Base-by-base conservation (phyloP, 2,888 invertebrate species). In the Tridacna crocea region DNA sequence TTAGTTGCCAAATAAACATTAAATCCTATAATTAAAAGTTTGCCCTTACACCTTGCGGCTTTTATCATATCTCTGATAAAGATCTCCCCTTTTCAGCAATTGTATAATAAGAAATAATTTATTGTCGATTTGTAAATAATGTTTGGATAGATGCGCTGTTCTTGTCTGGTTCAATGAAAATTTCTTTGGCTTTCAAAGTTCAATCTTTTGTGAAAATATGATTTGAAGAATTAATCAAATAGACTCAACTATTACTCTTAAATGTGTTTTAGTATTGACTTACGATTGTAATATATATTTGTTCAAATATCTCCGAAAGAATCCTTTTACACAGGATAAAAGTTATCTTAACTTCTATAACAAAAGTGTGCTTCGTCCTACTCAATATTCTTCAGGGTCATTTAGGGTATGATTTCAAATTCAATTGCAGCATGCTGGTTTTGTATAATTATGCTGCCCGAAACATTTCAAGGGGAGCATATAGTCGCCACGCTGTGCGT, bases 101-200 rank as follows among this genome's bases (percentile, higher is more conserved):
- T 51, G 70, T 70, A 70, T 70, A 70, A 70, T 70, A 22, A n/a
- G 51, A 70, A 70, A 51, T 70, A 48, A 51, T 70, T 70, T 22
- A 51, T 70, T 70, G 51, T 70, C 24, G 10, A 70, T 70, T 70
- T 70, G 70, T 70, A 48, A 70, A 70, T 70, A 24, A 48, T 70
- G 70, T 70, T 70, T 70, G 70, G 51, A 70, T 70, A 70, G 70
- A 70, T 70, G 70, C 47, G 70, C 70, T 70, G 70, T 70, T 70
- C 70, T 70, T 24, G 70, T 51, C 51, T 15, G n/a, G 24, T 70
- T 70, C 24, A 70, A 70, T 70, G 12, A 11, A 26, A 70, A 70
- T 70, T 70, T 22, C 51, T 22, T 70, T 22, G 70, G 51, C 26
- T 70, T 70, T 17, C 48, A 48, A 15, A 51, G 24, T 70, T 70